phyloP scores from a whole-genome alignment of 2,113 vertebrate species.

The Syrmaticus mikado region DNA sequence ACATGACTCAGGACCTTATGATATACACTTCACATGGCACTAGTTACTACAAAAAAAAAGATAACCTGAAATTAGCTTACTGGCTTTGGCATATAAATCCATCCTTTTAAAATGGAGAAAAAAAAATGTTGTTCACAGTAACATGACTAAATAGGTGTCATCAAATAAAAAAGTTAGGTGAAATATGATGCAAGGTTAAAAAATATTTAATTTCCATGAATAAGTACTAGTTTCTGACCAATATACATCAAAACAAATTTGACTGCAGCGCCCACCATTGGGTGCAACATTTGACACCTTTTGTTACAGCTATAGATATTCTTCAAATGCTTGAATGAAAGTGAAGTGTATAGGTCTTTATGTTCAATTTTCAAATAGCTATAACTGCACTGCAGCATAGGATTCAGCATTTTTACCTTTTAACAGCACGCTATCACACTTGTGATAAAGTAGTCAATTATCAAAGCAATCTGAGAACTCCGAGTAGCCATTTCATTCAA shows the following conservation, averaged over 20 bases:
- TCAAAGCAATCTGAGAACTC: background rate
- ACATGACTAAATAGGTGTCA: background rate
- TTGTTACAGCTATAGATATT: background rate
- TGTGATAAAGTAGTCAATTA: background rate
- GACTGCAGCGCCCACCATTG: background rate
- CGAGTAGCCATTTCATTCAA: background rate
- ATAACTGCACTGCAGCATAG: background rate
- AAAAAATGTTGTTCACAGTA: background rate
- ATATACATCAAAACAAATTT: background rate
- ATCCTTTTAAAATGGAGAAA: background rate
- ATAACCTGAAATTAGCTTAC: background rate
- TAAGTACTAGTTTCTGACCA: background rate
- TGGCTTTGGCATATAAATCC: background rate
- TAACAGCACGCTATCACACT: background rate
- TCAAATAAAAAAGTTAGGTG: background rate
- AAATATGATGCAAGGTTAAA: background rate
- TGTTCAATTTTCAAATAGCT: background rate
- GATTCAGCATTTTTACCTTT: background rate
- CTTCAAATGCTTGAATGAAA: background rate
- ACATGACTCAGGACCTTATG: background rate
- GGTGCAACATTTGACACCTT: background rate
- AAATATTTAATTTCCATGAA: background rate
- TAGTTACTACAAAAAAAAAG: background rate
- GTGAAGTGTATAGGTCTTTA: background rate
- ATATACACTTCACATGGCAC: background rate